phyloP scores from a whole-genome alignment of 2,888 invertebrate species.

The Eupithecia subumbrata region DNA sequence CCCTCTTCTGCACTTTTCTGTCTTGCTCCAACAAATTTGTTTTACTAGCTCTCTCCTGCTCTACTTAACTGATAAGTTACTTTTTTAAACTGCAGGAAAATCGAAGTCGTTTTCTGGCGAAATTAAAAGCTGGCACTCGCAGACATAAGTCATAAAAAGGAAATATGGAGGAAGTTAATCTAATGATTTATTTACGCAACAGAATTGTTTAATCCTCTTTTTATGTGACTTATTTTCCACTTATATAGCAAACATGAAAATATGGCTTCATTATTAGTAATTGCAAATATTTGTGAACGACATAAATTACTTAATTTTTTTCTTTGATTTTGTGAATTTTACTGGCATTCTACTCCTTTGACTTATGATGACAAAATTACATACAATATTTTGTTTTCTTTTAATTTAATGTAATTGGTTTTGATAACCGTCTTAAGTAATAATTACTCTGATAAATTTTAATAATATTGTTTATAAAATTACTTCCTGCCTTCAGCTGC shows the following conservation, averaged over 20 bases:
- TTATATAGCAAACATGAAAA: neutral
- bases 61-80: conserved; percentile 81
- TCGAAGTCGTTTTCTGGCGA: conserved; percentile 77
- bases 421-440: no score
- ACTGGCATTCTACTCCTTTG: no score
- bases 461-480: no score
- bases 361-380: no score
- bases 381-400: no score
- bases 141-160: conserved; percentile 80
- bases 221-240: neutral
- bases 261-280: neutral
- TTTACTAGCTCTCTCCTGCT: conserved; percentile 62
- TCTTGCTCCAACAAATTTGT: conserved; percentile 44
- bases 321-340: no score
- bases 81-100: conserved; percentile 82
- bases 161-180: conserved; percentile 75
- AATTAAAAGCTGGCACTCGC: conserved; percentile 81
- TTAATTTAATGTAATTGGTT: no score
- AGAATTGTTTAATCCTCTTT: conserved; percentile 31
- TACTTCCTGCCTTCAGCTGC: no score
- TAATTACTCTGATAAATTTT: no score
- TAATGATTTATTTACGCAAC: conserved; percentile 55
- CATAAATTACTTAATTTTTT: no score
- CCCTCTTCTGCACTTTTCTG: conserved; percentile 71
- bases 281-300: no score